Evolutionary conservation across 2,888 invertebrate genomes (phyloP).

Genomic region (Sycophila texana): DNA sequence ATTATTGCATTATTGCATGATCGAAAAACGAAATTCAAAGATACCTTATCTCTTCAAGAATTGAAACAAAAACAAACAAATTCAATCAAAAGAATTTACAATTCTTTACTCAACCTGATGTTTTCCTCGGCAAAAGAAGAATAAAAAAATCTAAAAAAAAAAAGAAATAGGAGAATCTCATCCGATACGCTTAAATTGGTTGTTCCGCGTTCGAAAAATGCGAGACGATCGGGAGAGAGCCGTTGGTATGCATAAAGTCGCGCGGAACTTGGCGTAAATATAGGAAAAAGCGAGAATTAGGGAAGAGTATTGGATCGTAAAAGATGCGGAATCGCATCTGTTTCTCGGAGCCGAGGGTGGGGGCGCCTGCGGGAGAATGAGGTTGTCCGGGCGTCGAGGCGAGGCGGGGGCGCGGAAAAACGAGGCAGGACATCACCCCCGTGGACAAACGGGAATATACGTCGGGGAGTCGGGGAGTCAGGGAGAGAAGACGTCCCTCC

Average conservation of each 20-base stretch:
- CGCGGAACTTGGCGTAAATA: slow-evolving; percentile 2
- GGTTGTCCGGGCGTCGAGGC: slow-evolving; percentile 5
- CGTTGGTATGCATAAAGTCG: slow-evolving; percentile 41
- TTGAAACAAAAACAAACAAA: too few relatives aligned
- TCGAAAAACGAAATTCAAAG: not conserved
- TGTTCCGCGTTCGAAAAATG: not conserved
- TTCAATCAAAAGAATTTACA: too few relatives aligned
- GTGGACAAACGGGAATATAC: slow-evolving; percentile 74
- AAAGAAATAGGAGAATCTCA: too few relatives aligned
- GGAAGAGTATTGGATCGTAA: slow-evolving; percentile 51
- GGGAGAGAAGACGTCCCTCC: slow-evolving; percentile 70
- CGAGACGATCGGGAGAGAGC: not conserved
- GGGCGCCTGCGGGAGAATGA: not conserved
- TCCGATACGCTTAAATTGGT: too few relatives aligned
- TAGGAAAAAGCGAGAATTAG: slow-evolving; percentile 56
- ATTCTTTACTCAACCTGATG: too few relatives aligned
- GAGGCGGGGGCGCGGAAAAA: slow-evolving; percentile 40
- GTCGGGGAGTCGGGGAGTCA: slow-evolving; percentile 35
- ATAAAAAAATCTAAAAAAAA: too few relatives aligned
- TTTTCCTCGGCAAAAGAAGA: too few relatives aligned
- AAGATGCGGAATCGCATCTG: slow-evolving; percentile 57
- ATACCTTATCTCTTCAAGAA: too few relatives aligned
- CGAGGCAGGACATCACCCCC: slow-evolving; percentile 51
- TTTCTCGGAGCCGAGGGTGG: slow-evolving; percentile 15
- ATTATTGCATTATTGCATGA: slow-evolving; percentile 1